These are phyloP conservation scores for Callipepla californica DNA, from an alignment of 2,113 vertebrate species.

Conservation along the genomic window DNA sequence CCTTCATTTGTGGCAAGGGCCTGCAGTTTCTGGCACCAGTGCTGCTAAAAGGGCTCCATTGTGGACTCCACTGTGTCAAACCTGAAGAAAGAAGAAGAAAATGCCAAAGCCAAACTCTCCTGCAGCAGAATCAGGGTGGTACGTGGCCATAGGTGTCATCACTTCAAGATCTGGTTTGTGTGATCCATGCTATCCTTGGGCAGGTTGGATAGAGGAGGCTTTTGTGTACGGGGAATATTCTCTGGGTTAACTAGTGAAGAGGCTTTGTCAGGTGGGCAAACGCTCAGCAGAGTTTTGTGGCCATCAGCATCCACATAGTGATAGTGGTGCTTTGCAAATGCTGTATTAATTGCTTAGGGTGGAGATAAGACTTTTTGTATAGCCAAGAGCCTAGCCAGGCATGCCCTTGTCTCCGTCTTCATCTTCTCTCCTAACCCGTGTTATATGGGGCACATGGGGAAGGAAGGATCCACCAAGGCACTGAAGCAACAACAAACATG, in stretches of 20 bases:
- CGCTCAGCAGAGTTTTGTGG: not conserved
- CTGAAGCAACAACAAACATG: not conserved
- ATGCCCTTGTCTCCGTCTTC: not conserved
- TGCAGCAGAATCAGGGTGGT: not conserved
- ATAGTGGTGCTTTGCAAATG: not conserved
- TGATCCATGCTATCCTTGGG: not conserved
- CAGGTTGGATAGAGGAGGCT: not conserved
- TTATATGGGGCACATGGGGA: not conserved
- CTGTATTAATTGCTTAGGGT: fast-evolving
- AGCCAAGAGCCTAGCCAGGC: not conserved
- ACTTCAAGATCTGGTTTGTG: not conserved
- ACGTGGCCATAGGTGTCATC: not conserved
- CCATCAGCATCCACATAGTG: not conserved
- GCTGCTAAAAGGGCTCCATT: not conserved
- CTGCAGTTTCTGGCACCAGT: not conserved
- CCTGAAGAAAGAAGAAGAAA: not conserved
- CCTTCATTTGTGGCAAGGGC: not conserved
- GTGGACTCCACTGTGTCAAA: not conserved
- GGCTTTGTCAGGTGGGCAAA: not conserved
- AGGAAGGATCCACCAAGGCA: not conserved
- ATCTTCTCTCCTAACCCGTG: not conserved
- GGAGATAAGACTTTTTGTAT: not conserved
- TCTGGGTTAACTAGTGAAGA: not conserved
- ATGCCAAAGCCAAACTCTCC: not conserved
- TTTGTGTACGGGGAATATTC: not conserved